A percentile compares a stretch with the other conserved stretches of the same genome.
phyloP scores from a whole-genome alignment of 2,797 vertebrate species.

The Melanotaenia maccullochi region DNA sequence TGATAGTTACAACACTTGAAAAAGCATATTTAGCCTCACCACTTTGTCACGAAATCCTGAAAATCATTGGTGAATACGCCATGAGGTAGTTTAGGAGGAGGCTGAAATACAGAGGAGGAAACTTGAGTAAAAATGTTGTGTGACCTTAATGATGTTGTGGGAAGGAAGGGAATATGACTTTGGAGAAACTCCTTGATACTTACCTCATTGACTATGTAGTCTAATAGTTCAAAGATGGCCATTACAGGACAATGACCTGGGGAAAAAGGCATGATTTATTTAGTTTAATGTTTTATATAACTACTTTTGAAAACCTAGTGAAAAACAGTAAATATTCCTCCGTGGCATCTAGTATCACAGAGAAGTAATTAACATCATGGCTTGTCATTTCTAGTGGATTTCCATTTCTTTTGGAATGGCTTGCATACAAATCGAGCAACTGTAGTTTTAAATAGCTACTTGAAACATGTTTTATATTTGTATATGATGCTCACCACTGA shows the following conservation, averaged over 20 bases:
- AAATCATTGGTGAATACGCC: slow-evolving; percentile 94
- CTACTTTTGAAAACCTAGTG: background rate
- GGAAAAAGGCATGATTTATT: background rate
- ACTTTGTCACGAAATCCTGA: slow-evolving; percentile 97
- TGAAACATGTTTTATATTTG: background rate
- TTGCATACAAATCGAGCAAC: background rate
- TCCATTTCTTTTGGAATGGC: background rate
- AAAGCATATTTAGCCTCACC: slow-evolving; percentile 84
- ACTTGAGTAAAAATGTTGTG: background rate
- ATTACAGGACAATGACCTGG: slow-evolving; percentile 89
- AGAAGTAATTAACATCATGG: too few species aligned
- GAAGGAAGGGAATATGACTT: background rate
- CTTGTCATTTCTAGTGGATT: too few species aligned
- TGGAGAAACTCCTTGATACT: slow-evolving; percentile 2
- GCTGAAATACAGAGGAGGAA: slow-evolving; percentile 74
- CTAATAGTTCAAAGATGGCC: slow-evolving; percentile 98
- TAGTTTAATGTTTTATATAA: background rate
- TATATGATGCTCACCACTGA: slow-evolving; percentile 45
- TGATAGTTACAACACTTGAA: slow-evolving; percentile 21
- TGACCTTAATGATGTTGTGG: background rate
- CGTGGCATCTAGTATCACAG: background rate
- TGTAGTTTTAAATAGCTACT: background rate
- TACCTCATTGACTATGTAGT: slow-evolving; percentile 99
- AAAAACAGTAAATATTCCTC: too few species aligned
- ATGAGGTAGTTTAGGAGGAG: slow-evolving; percentile 92